These are phyloP conservation scores for Cheilosia grossa DNA, from an alignment of 2,888 invertebrate species.

Conservation along the genomic window DNA sequence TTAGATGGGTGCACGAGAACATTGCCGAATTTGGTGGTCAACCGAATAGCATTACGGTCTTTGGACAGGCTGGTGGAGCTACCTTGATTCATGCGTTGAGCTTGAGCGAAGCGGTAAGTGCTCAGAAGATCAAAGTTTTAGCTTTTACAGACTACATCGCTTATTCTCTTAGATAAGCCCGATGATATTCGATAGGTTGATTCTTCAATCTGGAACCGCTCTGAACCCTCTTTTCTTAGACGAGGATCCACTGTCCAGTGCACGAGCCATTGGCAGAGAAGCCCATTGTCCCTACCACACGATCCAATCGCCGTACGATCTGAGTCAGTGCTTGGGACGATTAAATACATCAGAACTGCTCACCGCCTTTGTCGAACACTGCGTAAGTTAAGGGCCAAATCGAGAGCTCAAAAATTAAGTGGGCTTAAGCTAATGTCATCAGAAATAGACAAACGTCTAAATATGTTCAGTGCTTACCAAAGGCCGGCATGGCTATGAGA, in stretches of 20 bases:
- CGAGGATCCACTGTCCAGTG: slow-evolving; percentile 80
- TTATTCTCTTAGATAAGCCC: slow-evolving; percentile 48
- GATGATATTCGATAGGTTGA: slow-evolving; percentile 83
- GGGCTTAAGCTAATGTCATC: background rate
- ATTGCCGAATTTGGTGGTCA: slow-evolving; percentile 84
- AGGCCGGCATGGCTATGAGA: too few species aligned
- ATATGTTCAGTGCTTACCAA: too few species aligned
- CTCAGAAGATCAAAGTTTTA: too few species aligned
- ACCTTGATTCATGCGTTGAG: slow-evolving; percentile 83
- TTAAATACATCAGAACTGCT: slow-evolving; percentile 79
- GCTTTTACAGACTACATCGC: background rate
- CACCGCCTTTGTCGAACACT: slow-evolving; percentile 77
- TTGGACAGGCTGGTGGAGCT: slow-evolving; percentile 85
- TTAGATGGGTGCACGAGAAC: slow-evolving; percentile 84
- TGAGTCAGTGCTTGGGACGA: slow-evolving; percentile 77
- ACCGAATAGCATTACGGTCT: slow-evolving; percentile 83
- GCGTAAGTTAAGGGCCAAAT: slow-evolving; percentile 64
- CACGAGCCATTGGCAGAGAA: slow-evolving; percentile 81
- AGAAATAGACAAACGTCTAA: too few species aligned
- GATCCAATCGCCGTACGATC: slow-evolving; percentile 49
- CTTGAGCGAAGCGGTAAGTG: slow-evolving; percentile 81
- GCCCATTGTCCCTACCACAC: slow-evolving; percentile 79
- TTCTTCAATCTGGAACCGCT: slow-evolving; percentile 85
- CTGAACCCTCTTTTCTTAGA: slow-evolving; percentile 84
- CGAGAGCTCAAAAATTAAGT: background rate